Conservation (phyloP, 2,113 vertebrate genomes). For the Sorex araneus region DNA sequence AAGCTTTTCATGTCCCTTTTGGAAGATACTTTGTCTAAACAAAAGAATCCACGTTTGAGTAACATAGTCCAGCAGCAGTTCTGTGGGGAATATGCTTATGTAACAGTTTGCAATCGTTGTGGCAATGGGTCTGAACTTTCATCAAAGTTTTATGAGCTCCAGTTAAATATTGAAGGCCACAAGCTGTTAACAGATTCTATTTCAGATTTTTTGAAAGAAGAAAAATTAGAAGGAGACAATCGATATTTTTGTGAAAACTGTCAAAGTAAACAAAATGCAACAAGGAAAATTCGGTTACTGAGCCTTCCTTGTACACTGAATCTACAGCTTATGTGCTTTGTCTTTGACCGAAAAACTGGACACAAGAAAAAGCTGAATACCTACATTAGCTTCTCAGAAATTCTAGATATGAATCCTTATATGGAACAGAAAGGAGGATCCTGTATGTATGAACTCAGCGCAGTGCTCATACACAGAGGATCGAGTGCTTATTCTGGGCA, state of each 20-base stretch:
- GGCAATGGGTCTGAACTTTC: slow-evolving; percentile 95
- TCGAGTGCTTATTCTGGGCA: slow-evolving; percentile 98
- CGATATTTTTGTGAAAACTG: slow-evolving; percentile 98
- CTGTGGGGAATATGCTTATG: slow-evolving; percentile 97
- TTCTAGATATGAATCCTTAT: slow-evolving; percentile 96
- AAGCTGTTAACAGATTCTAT: slow-evolving; percentile 97
- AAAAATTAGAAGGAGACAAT: slow-evolving; percentile 98
- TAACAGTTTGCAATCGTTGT: slow-evolving; percentile 97
- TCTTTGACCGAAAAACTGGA: slow-evolving; percentile 98
- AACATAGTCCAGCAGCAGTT: slow-evolving; percentile 98
- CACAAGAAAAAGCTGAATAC: slow-evolving; percentile 99
- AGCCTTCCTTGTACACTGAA: slow-evolving; percentile 97
- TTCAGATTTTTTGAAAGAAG: slow-evolving; percentile 99
- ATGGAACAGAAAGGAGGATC: slow-evolving; percentile 93
- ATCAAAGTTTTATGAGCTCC: slow-evolving; percentile 98
- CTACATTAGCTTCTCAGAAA: slow-evolving; percentile 98
- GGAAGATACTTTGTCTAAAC: slow-evolving; percentile 97
- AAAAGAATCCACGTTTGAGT: slow-evolving; percentile 94
- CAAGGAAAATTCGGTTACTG: slow-evolving; percentile 94
- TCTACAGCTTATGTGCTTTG: slow-evolving; percentile 98
- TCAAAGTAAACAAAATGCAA: slow-evolving; percentile 97
- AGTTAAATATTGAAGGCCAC: slow-evolving; percentile 99
- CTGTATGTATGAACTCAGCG: slow-evolving; percentile 95
- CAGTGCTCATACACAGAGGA: slow-evolving; percentile 97
- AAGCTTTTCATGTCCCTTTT: slow-evolving; percentile 98